Evolutionary conservation across 2,797 vertebrate genomes (phyloP), one percentile per base, ranked within the genome.

Genomic region (Lutjanus argentimaculatus): DNA sequence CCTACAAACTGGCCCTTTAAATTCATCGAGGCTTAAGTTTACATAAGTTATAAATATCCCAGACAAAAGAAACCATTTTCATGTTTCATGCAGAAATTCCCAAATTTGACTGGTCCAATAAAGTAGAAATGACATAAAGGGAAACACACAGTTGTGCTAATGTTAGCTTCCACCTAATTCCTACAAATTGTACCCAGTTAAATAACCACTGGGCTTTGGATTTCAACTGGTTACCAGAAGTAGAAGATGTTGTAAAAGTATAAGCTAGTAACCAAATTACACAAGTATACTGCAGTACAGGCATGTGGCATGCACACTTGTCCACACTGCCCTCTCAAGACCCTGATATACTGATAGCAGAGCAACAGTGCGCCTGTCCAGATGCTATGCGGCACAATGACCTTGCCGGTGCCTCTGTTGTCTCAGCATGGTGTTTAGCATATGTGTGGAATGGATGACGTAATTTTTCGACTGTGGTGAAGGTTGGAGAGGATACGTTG

Each of bases 351-450:
- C 85, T 88, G 82, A 89, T 86, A 85, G 80, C 81, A 53, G 84
- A 83, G 81, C 77, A 88, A 71, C 83, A 68, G 84, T 68, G 81
- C 36, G 75, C 67, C 82, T 63, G 93, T 94, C 95, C 94, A 95
- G 94, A 95, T 95, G 95, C 95, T 93, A 91, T 94, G 94, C 94
- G 93, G 92, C 93, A 93, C 87, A 79, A 79, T 94, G 95, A 96
- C 95, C 95, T 96, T 96, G 95, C 90, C 80, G 49, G 80, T 86
- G 89, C 89, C 91, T 88, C 88, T 89, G 85, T 86, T 85, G 88
- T 92, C 91, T 92, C 92, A 93, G 92, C 91, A 80, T 89, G 92
- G 90, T 91, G 89, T 90, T 95, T 95, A 93, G 93, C 95, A 95
- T 95, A 94, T 94, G 95, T 92, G 92, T 87, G 83, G 87, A 82